phyloP scores from a whole-genome alignment of 2,113 vertebrate genomes.

The Lasiurus cinereus region DNA sequence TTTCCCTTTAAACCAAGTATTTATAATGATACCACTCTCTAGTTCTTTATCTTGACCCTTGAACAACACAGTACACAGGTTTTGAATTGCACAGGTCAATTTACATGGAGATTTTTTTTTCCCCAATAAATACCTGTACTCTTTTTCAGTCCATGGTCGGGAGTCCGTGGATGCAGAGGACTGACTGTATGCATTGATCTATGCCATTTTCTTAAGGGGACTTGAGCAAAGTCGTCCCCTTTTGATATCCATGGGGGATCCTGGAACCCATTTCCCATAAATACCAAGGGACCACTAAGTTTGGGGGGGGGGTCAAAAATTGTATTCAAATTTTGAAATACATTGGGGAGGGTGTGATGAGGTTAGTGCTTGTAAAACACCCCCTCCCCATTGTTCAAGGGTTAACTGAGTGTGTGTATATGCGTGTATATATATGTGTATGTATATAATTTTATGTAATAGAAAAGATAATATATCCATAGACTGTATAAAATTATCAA shows the following conservation, averaged over 20 bases:
- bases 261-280: too few relatives aligned
- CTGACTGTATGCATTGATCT: too few relatives aligned
- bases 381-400: too few relatives aligned
- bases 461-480: background rate
- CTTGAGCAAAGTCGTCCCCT: too few relatives aligned
- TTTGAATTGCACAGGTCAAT: background rate
- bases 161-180: too few relatives aligned
- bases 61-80: background rate
- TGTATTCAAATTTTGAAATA: background rate
- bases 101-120: background rate
- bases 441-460: background rate
- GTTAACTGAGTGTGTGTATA: background rate
- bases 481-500: slow-evolving; percentile 36
- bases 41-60: background rate
- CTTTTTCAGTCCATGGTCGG: background rate
- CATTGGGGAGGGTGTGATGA: background rate
- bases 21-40: background rate
- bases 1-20: background rate
- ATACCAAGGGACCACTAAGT: background rate
- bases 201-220: too few relatives aligned
- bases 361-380: background rate
- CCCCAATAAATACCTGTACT: background rate
- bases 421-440: too few relatives aligned
- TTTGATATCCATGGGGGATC: too few relatives aligned
- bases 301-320: background rate